Evolutionary conservation across 2,888 invertebrate genomes (phyloP), one percentile per base, ranked within the genome.

Genomic region (Cryptocephalus moraei): DNA sequence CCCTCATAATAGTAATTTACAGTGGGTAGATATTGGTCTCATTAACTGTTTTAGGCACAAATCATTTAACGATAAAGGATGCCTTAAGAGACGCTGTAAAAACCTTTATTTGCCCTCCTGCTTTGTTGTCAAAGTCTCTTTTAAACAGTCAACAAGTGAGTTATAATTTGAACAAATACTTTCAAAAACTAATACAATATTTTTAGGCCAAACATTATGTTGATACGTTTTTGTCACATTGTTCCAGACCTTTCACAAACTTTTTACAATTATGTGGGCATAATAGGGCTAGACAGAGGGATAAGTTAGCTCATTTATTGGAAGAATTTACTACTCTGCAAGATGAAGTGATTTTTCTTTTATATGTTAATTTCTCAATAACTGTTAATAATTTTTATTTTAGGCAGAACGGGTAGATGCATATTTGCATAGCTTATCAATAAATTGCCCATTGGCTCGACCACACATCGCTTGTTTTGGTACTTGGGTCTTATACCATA

Each of bases 401-500:
- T 9, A 91, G 88, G 92, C 92, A 31, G 92, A 92, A 65, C 82
- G 89, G 55, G 86, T 95, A 13, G 95, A 96, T 70, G 86, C 87
- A 8, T 84, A 80, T 65, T 75, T 91, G 52, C 86, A 87, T 65
- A 76, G 76, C 50, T 71, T 87, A 48, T 78, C 81, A 33, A 70
- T 81, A 43, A 85, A 82, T 64, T 77, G 78, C 46, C 85, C 86
- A 43, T 75, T 80, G 32, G 79, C 81, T 12, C 75, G 84, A 14
- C 80, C 82, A 39, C 87, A 89, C 67, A 71, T 84, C 41, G 87
- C 91, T 1, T 93, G 90, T 68, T 91, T 91, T 66, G 89, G 89
- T 46, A 94, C 94, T 1, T 97, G 96, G 95, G 82, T 95, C 36
- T 76, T 97, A 53, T 94, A 95, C 73, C 93, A 96, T 69, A 91